A percentile compares a stretch with the other conserved stretches of the same genome.
Conservation (phyloP, 2,113 vertebrate species). For the Verasper variegatus region DNA sequence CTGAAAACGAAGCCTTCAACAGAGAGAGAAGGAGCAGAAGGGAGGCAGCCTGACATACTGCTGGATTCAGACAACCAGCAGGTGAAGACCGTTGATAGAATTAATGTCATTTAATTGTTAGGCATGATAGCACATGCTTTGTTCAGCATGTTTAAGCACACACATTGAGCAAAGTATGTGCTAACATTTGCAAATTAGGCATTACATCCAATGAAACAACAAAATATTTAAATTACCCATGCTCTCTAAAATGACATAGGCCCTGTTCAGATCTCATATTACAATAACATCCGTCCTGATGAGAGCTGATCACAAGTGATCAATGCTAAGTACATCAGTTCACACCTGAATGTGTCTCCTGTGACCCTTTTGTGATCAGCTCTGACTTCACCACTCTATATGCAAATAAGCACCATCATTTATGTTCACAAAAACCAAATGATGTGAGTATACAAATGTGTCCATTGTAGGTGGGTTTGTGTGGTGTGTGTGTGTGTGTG, state of each 20-base stretch:
- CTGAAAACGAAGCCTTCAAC: background rate
- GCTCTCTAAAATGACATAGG: too few species aligned
- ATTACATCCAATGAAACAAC: background rate
- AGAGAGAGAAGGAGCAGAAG: background rate
- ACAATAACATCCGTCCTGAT: background rate
- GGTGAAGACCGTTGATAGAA: background rate
- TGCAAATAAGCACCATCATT: background rate
- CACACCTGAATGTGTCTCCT: background rate
- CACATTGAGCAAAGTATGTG: background rate
- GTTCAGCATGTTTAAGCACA: background rate
- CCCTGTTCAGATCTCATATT: background rate
- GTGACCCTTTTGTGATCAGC: background rate
- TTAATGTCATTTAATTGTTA: background rate
- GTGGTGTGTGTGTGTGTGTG: too few species aligned
- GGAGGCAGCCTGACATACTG: background rate
- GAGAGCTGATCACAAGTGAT: background rate
- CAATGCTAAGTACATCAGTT: background rate
- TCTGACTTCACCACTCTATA: background rate
- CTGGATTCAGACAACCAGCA: background rate
- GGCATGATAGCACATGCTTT: background rate
- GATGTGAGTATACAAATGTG: background rate
- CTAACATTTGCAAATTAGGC: background rate
- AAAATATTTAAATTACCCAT: background rate
- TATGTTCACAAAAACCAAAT: background rate
- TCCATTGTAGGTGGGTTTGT: background rate